A percentile compares a stretch with the other conserved stretches of the same genome.
phyloP scores from a whole-genome alignment of 2,888 invertebrate species.

The Andrena praecox region DNA sequence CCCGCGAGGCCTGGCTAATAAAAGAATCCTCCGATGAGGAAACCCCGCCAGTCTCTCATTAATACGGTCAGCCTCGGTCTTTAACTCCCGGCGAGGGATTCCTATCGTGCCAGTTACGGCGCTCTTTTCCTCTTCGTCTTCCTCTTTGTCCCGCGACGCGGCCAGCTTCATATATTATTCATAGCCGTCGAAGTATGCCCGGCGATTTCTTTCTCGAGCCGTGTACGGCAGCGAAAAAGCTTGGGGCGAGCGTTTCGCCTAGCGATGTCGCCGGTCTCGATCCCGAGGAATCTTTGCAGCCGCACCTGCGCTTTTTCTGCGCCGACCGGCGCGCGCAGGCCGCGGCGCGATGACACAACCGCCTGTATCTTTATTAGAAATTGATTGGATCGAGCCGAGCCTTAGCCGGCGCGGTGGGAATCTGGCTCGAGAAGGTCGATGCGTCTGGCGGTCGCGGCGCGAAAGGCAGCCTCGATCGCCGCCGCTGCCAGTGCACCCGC shows the following conservation, averaged over 20 bases:
- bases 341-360: background rate
- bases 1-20: background rate
- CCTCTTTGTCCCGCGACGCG: constrained; percentile 17
- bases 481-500: constrained; percentile 2
- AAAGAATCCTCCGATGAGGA: background rate
- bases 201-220: constrained; percentile 31
- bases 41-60: background rate
- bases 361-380: background rate
- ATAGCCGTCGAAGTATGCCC: constrained; percentile 21
- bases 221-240: constrained; percentile 19
- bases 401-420: background rate
- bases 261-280: background rate
- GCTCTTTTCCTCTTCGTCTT: constrained; percentile 11
- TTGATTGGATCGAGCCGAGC: constrained; percentile 3
- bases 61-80: background rate
- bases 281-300: constrained; percentile 15
- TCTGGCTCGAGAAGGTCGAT: constrained; percentile 2
- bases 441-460: background rate
- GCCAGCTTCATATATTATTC: constrained; percentile 50
- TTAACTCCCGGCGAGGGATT: constrained; percentile 21
- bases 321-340: too few relatives aligned
- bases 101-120: constrained; percentile 14
- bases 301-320: constrained; percentile 25
- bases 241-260: background rate
- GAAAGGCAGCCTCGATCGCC: too few relatives aligned